phyloP scores from a whole-genome alignment of 2,888 invertebrate species.

The Apoderus coryli region DNA sequence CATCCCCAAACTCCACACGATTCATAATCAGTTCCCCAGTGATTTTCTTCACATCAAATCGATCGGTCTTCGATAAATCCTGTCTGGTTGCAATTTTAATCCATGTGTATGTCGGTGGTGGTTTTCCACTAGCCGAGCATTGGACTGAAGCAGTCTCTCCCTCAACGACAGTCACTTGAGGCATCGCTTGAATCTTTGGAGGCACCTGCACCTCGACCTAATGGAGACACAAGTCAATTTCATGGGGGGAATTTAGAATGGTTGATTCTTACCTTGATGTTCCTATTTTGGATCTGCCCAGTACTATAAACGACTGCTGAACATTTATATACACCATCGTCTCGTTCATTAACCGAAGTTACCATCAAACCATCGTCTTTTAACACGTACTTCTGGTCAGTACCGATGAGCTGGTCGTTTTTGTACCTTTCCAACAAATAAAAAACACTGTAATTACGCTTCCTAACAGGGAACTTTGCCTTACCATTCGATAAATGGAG shows the following conservation, averaged over 20 bases:
- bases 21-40: slow-evolving; percentile 61
- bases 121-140: slow-evolving; percentile 73
- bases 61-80: slow-evolving; percentile 54
- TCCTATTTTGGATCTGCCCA: slow-evolving; percentile 61
- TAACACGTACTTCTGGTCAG: slow-evolving; percentile 57
- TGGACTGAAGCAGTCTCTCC: slow-evolving; percentile 60
- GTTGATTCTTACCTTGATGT: slow-evolving; percentile 48
- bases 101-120: slow-evolving; percentile 73
- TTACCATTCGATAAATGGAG: slow-evolving; percentile 80
- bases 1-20: slow-evolving; percentile 61
- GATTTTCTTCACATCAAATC: slow-evolving; percentile 52
- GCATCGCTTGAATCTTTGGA: slow-evolving; percentile 53
- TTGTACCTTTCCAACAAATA: too few species aligned
- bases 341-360: slow-evolving; percentile 60
- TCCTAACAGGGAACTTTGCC: too few species aligned
- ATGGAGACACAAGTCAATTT: too few species aligned
- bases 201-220: slow-evolving; percentile 53
- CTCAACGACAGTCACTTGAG: slow-evolving; percentile 56
- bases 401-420: slow-evolving; percentile 54
- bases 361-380: slow-evolving; percentile 64
- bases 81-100: slow-evolving; percentile 57
- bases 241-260: too few species aligned
- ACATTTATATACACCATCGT: slow-evolving; percentile 78
- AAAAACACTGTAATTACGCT: too few species aligned
- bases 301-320: slow-evolving; percentile 72